Conservation (phyloP, 2,113 vertebrate genomes). For the Talpa occidentalis region DNA sequence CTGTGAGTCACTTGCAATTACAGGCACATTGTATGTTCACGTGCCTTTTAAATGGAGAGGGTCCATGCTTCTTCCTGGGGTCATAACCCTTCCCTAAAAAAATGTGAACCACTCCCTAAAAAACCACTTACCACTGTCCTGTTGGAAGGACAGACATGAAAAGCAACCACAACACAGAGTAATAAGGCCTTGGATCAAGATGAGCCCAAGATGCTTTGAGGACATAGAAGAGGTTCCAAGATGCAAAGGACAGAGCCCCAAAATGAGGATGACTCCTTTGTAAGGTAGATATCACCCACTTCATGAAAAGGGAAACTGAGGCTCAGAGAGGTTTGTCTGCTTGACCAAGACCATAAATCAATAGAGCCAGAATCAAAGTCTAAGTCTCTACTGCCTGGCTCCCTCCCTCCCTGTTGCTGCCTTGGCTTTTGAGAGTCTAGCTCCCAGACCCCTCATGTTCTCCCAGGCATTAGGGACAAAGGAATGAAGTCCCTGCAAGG, state of each 20-base stretch:
- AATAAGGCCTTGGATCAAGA: background rate
- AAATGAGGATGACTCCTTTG: background rate
- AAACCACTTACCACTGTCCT: too few species aligned
- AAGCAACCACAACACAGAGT: background rate
- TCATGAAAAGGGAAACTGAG: slow-evolving; percentile 10
- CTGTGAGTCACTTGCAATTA: background rate
- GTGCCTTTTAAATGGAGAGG: background rate
- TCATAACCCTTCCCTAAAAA: background rate
- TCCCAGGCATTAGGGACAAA: background rate
- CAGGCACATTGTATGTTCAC: background rate
- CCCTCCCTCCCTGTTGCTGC: background rate
- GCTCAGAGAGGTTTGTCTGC: background rate
- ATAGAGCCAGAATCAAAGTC: background rate
- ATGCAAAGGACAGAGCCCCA: background rate
- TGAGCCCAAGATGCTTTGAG: background rate
- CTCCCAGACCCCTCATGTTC: background rate
- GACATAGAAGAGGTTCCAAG: background rate
- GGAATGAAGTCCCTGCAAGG: slow-evolving; percentile 38
- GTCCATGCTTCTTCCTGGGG: background rate
- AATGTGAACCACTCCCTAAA: background rate
- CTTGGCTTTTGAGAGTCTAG: background rate
- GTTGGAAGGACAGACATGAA: background rate
- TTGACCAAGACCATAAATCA: background rate
- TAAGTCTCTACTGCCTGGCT: background rate
- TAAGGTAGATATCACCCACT: background rate